Evolutionary conservation across 2,797 vertebrate genomes (phyloP), one percentile per base, ranked within the genome.

Genomic region (Silurus aristotelis): DNA sequence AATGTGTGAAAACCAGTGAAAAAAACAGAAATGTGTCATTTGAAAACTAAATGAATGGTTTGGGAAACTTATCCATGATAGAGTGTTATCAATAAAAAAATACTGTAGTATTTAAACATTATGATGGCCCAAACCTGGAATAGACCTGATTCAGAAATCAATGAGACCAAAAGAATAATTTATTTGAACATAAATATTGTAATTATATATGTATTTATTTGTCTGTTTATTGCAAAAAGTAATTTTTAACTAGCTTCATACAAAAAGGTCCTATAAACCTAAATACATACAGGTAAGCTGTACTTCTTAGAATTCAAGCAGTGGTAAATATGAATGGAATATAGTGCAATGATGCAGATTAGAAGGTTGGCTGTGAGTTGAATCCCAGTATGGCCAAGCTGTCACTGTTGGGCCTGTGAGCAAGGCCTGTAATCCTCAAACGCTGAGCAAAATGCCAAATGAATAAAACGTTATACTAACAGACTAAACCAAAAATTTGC

Each of bases 141-240:
- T 31, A 17, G 72, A 56, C n/a, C 52, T 27, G n/a, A 73, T 25
- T 73, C 71, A 73, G 70, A 73, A 55, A 25, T 73, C 22, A 73
- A 15, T 8, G 6, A 25, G 15, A 56, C 15, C 73, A 75, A 56
- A 70, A 22, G 5, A 48, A 12, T 9, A 8, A 46, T 71, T 22
- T 46, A 20, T 13, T 52, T 6, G 6, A 48, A 48, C 48, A 48
- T 48, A 6, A 48, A 48, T 48, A 48, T 48, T 52, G 48, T 10
- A 52, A 7, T 10, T 52, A 52, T 52, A 52, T 52, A 52, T 7
- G 48, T 52, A 52, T 52, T 7, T 10, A 52, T 52, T 7, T 52
- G 10, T 52, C 10, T 52, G 2, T 52, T 52, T 52, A 70, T 17
- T 70, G 60, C 5, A 22, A 63, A 10, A 12, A 27, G 20, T 22